Conservation (phyloP, 2,888 invertebrate species). For the Odontothrips loti region DNA sequence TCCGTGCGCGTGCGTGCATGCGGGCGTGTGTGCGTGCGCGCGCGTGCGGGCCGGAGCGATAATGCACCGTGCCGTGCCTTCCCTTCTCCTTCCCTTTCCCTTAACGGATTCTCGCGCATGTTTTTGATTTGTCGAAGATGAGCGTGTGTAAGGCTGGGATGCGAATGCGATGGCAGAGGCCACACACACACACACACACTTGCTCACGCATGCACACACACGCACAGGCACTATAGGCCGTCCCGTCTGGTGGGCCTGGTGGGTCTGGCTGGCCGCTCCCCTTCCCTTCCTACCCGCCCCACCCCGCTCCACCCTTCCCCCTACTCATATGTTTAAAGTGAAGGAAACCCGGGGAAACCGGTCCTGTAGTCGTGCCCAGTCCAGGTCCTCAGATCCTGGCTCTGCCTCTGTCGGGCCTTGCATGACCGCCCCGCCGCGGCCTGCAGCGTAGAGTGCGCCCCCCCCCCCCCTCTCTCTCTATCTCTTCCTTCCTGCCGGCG, state of each 20-base stretch:
- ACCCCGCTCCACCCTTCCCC: not conserved
- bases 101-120: constrained; percentile 16
- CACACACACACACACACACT: too few species aligned
- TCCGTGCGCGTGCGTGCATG: not conserved
- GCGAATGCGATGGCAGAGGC: not conserved
- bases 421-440: too few species aligned
- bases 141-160: not conserved
- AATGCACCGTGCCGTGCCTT: not conserved
- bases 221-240: not conserved
- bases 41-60: not conserved
- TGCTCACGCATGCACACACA: too few species aligned
- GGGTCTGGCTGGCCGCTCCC: not conserved
- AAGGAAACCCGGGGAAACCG: constrained; percentile 7
- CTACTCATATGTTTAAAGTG: constrained; percentile 5
- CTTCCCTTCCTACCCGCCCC: not conserved
- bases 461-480: not conserved
- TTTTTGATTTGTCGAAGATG: constrained; percentile 25
- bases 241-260: not conserved
- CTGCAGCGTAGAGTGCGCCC: not conserved
- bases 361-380: not conserved
- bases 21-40: not conserved
- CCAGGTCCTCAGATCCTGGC: not conserved
- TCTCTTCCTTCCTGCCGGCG: not conserved
- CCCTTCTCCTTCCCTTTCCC: not conserved
- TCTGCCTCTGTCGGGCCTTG: not conserved